Percentiles rank a stretch among this genome's conserved stretches.
phyloP scores from a whole-genome alignment of 2,113 vertebrate genomes.

The Scatophagus argus region DNA sequence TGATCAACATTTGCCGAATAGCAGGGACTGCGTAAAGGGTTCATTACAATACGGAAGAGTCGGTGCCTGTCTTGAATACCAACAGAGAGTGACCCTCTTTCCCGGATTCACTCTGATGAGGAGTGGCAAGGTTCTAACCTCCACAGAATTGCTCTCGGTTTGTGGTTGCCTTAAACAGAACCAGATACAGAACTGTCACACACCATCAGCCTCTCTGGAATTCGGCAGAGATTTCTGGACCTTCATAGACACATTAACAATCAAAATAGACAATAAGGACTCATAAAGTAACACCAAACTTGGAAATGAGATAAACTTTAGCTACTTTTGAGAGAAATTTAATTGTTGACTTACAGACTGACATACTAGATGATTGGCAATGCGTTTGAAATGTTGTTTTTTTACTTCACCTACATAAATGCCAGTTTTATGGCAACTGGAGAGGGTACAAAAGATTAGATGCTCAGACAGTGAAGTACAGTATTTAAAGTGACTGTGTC shows the following conservation, averaged over 20 bases:
- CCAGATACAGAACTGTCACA: slow-evolving; percentile 79
- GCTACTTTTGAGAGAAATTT: slow-evolving; percentile 54
- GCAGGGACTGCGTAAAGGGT: slow-evolving; percentile 5
- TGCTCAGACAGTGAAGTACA: slow-evolving; percentile 37
- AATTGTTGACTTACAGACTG: slow-evolving; percentile 50
- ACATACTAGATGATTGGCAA: slow-evolving; percentile 37
- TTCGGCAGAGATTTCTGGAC: slow-evolving; percentile 46
- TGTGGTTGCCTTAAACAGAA: slow-evolving; percentile 77
- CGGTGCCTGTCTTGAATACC: slow-evolving; percentile 54
- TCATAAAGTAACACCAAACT: slow-evolving; percentile 55
- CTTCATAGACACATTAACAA: slow-evolving; percentile 43
- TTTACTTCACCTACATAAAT: slow-evolving; percentile 41
- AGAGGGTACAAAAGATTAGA: slow-evolving; percentile 33
- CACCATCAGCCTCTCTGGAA: slow-evolving; percentile 68
- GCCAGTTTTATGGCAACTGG: slow-evolving; percentile 44
- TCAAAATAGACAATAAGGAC: slow-evolving; percentile 56
- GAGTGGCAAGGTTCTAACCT: slow-evolving; percentile 72
- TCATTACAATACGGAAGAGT: slow-evolving; percentile 30
- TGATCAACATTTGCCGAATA: slow-evolving; percentile 47
- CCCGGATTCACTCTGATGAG: slow-evolving; percentile 70
- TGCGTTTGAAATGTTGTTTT: slow-evolving; percentile 8
- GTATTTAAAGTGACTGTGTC: slow-evolving; percentile 43
- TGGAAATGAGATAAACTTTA: slow-evolving; percentile 55
- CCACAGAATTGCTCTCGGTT: slow-evolving; percentile 61
- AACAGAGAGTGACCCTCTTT: slow-evolving; percentile 58